These are phyloP conservation scores for Hucho hucho DNA, from an alignment of 2,113 vertebrate species.

Conservation along the genomic window DNA sequence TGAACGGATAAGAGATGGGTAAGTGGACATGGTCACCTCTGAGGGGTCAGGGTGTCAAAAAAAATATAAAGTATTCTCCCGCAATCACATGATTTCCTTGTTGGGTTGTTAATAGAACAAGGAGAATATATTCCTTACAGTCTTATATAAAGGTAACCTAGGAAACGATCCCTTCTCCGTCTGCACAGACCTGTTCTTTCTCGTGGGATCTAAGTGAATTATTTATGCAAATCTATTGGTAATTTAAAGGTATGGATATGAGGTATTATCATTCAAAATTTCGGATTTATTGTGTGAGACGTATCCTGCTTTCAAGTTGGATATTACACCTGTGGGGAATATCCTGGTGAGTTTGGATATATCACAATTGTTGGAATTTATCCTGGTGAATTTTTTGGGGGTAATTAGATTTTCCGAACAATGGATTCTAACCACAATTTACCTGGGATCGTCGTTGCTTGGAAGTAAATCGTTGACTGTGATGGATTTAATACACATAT, in stretches of 20 bases:
- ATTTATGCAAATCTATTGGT: constrained; percentile 58
- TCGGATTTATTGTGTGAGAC: constrained; percentile 60
- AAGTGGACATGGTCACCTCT: constrained; percentile 80
- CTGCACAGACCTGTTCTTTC: constrained; percentile 68
- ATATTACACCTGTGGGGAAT: constrained; percentile 75
- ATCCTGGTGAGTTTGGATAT: constrained; percentile 76
- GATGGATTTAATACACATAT: constrained; percentile 48
- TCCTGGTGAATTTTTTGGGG: constrained; percentile 62
- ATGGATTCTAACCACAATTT: constrained; percentile 60
- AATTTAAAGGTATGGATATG: constrained; percentile 63
- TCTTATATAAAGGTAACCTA: constrained; percentile 72
- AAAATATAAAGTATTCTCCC: constrained; percentile 55
- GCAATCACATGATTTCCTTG: constrained; percentile 66
- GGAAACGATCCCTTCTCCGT: constrained; percentile 69
- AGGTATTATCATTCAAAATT: constrained; percentile 69
- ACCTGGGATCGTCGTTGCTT: constrained; percentile 51
- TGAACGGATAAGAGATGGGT: constrained; percentile 90
- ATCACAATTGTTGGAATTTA: constrained; percentile 69
- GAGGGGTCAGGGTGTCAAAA: constrained; percentile 68
- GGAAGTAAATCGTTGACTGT: constrained; percentile 57
- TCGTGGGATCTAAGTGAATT: constrained; percentile 67
- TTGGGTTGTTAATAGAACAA: constrained; percentile 59
- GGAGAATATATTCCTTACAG: constrained; percentile 48
- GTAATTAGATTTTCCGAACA: constrained; percentile 59
- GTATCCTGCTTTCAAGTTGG: constrained; percentile 66